phyloP scores from a whole-genome alignment of 2,113 vertebrate species.

The Montifringilla adamsi region DNA sequence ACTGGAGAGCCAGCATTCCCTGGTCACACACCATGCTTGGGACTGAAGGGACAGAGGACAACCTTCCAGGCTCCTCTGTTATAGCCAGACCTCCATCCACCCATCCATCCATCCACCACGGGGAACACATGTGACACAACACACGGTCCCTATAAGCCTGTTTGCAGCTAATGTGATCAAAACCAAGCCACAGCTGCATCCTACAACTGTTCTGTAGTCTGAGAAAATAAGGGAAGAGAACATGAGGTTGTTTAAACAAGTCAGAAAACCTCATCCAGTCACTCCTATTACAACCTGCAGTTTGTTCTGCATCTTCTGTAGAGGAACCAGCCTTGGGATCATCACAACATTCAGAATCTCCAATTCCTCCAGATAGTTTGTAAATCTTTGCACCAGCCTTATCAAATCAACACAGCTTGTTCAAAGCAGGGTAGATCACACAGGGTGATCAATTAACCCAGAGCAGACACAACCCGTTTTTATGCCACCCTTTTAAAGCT shows the following conservation, averaged over 20 bases:
- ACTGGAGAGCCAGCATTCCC: neutral
- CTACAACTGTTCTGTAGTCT: neutral
- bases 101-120: neutral
- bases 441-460: neutral
- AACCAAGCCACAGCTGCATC: neutral
- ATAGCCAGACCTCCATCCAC: neutral
- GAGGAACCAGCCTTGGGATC: neutral
- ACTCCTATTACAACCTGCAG: neutral
- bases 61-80: neutral
- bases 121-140: neutral
- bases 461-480: neutral
- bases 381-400: neutral
- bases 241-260: neutral
- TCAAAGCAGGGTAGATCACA: neutral
- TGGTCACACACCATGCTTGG: fast-evolving
- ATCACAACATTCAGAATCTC: neutral
- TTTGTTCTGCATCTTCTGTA: neutral
- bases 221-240: neutral
- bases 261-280: neutral
- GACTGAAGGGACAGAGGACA: neutral
- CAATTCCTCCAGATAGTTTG: neutral
- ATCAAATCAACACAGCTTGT: neutral
- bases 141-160: fast-evolving
- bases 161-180: neutral
- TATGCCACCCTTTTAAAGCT: neutral